Percentiles rank a stretch among this genome's conserved stretches.
Evolutionary conservation across 2,888 invertebrate genomes (phyloP).

Genomic region (Silvanus unidentatus): DNA sequence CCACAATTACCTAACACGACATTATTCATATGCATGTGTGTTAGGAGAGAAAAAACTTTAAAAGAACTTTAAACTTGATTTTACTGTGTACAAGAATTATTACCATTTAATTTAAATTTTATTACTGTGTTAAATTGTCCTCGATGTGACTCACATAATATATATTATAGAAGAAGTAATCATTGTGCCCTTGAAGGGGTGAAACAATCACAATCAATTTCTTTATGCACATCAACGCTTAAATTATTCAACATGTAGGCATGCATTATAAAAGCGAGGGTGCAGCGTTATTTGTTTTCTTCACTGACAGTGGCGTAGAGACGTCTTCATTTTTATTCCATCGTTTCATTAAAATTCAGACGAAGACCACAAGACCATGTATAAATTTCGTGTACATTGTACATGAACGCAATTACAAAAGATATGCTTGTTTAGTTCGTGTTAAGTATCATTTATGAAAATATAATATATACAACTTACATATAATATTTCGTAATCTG

Average conservation of each 20-base stretch:
- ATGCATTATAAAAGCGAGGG: not conserved
- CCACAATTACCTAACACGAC: no score
- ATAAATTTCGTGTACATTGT: no score
- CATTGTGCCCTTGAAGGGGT: slow-evolving; percentile 8
- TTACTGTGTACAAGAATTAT: slow-evolving; percentile 11
- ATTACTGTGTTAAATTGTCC: slow-evolving; percentile 20
- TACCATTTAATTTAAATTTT: slow-evolving; percentile 21
- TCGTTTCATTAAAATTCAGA: no score
- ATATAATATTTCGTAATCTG: slow-evolving; percentile 1
- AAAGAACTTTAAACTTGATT: no score
- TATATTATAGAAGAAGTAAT: not conserved
- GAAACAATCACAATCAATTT: slow-evolving; percentile 14
- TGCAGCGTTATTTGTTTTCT: not conserved
- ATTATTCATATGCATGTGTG: no score
- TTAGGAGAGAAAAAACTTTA: no score
- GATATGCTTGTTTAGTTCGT: no score
- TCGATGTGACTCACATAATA: slow-evolving; percentile 14
- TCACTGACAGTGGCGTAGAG: slow-evolving; percentile 10
- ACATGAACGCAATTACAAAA: no score
- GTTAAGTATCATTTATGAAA: no score
- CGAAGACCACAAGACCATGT: no score
- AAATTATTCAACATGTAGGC: slow-evolving; percentile 6
- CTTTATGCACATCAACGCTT: slow-evolving; percentile 11
- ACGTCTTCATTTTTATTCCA: no score
- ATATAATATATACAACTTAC: no score